These are phyloP conservation scores for Monochamus alternatus DNA, from an alignment of 2,888 invertebrate genomes.

Conservation along the genomic window DNA sequence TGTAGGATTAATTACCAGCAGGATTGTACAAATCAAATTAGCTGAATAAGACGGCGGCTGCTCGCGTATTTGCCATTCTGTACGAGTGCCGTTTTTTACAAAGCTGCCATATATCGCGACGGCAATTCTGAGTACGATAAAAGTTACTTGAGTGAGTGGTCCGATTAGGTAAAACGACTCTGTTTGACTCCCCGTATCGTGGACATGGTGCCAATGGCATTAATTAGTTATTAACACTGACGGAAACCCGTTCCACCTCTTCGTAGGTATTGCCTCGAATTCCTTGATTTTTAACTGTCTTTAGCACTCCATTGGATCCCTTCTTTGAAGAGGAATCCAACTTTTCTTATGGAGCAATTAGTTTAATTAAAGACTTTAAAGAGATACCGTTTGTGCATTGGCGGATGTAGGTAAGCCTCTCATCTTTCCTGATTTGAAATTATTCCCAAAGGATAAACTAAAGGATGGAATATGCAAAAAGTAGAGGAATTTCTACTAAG, in stretches of 20 bases:
- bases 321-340: neutral
- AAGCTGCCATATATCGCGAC: constrained; percentile 22
- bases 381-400: no score
- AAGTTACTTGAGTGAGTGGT: constrained; percentile 44
- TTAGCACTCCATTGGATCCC: neutral
- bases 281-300: constrained; percentile 9
- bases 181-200: constrained; percentile 40
- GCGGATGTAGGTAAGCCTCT: no score
- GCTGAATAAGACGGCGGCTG: constrained; percentile 60
- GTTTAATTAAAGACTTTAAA: neutral
- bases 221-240: constrained; percentile 53
- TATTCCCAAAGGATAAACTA: no score
- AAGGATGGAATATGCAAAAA: no score
- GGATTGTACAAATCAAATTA: constrained; percentile 67
- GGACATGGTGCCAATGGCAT: constrained; percentile 44
- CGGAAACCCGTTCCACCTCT: constrained; percentile 36
- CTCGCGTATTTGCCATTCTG: constrained; percentile 48
- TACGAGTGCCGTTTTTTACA: constrained; percentile 32
- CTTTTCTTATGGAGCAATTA: neutral
- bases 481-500: no score
- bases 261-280: neutral
- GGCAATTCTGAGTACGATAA: constrained; percentile 42
- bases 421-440: no score
- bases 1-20: constrained; percentile 65
- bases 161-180: constrained; percentile 42